Base-by-base conservation (phyloP, 2,113 vertebrate species). In the Lucifuga dentata region DNA sequence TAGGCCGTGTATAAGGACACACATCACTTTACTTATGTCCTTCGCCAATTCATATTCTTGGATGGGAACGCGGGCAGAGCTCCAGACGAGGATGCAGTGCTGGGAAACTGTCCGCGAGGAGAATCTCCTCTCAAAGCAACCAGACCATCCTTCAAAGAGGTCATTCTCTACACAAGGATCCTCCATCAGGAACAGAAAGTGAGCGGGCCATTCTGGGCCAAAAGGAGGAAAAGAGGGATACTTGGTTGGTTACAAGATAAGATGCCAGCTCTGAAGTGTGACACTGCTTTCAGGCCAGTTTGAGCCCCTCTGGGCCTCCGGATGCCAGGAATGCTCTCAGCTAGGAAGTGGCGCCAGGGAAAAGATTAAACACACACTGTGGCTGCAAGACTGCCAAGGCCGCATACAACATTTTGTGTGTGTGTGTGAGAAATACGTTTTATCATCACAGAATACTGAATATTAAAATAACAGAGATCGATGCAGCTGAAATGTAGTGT, bases 81-180 rank as follows among this genome's bases (percentile, higher is more conserved):
- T 81, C 80, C 86, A 89, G 76, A 68, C 55, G 57, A 59, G 72
- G 86, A 84, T 15, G 68, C 79, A 84, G 75, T 53, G 82, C 89
- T 91, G 88, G 89, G 90, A 91, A 91, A 88, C 78, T 80, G 80
- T 80, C 73, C 38, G 86, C 79, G 82, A 89, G 86, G 86, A 90
- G 88, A 91, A 91, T 90, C 83, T 80, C 49, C 59, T 17, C 82
- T 88, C 74, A 89, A 90, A 88, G 73, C 80, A 83, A 76, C 80
- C 65, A 81, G 83, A 86, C 85, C 77, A 83, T 90, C 89, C 77
- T 85, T 89, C 76, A 89, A 88, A 90, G 81, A 72, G 76, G 74
- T 80, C 80, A 81, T 90, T 91, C 87, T 89, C 79, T 79, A 76
- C 40, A 71, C 68, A 78, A 56, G 81, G 84, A 86, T 88, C 67